A percentile compares a stretch with the other conserved stretches of the same genome.
Conservation (phyloP, 2,797 vertebrate species). For the Danio albolineatus region DNA sequence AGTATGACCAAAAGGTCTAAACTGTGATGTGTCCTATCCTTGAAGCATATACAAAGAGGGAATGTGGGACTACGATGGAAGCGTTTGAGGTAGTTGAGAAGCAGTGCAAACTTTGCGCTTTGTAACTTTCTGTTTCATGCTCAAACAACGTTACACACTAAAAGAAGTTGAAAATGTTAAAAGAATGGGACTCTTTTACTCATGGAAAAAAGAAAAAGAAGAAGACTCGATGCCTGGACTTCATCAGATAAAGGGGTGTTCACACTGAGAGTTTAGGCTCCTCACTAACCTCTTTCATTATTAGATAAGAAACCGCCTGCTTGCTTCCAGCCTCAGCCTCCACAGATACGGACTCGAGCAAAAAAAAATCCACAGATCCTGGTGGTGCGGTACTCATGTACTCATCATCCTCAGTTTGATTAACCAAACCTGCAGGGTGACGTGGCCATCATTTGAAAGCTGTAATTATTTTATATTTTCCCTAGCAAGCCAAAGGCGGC, state of each 20-base stretch:
- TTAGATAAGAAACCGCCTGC: slow-evolving; percentile 24
- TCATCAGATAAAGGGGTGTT: background rate
- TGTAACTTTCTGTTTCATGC: too few relatives aligned
- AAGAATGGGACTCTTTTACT: too few relatives aligned
- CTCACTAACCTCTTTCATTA: background rate
- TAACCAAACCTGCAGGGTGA: slow-evolving; percentile 17
- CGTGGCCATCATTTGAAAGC: slow-evolving; percentile 26
- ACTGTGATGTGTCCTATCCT: too few relatives aligned
- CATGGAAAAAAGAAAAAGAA: too few relatives aligned
- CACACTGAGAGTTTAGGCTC: background rate
- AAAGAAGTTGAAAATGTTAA: too few relatives aligned
- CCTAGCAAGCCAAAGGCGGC: slow-evolving; percentile 13
- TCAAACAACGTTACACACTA: too few relatives aligned
- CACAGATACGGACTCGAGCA: background rate
- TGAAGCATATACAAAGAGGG: too few relatives aligned
- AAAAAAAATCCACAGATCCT: background rate
- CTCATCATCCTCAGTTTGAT: slow-evolving; percentile 27
- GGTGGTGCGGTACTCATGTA: background rate
- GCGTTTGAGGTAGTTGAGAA: too few relatives aligned
- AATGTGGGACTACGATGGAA: too few relatives aligned
- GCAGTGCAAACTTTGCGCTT: too few relatives aligned
- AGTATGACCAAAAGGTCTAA: too few relatives aligned
- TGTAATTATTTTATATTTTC: slow-evolving; percentile 46
- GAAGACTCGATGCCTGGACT: background rate
- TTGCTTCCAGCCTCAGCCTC: background rate